Percentiles rank a stretch among this genome's conserved stretches.
These are phyloP conservation scores for Lucilia cuprina DNA, from an alignment of 1,140 invertebrate genomes.

Conservation along the genomic window DNA sequence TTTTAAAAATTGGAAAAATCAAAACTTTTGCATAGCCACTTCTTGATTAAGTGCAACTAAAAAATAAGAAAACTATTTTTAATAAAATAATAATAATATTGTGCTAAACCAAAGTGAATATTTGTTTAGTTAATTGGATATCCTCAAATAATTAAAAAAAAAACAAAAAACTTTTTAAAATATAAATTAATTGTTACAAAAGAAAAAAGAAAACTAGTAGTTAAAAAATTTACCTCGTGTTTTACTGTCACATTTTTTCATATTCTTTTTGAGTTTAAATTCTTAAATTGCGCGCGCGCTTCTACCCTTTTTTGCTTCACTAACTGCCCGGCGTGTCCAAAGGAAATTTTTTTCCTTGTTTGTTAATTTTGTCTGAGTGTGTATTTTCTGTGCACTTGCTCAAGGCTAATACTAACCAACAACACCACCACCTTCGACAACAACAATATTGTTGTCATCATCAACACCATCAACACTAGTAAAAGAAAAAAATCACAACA, in stretches of 20 bases:
- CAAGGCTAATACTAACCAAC: neutral
- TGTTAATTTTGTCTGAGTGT: neutral
- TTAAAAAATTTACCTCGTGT: constrained; percentile 42
- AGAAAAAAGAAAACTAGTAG: constrained; percentile 19
- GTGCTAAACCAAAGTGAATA: constrained; percentile 38
- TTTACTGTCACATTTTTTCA: constrained; percentile 41
- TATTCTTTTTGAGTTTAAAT: constrained; percentile 40
- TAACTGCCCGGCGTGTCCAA: neutral
- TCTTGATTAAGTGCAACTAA: constrained; percentile 52
- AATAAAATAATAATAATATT: constrained; percentile 42
- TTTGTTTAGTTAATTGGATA: neutral
- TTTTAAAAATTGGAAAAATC: constrained; percentile 58
- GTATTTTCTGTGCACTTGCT: neutral
- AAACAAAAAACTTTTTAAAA: neutral
- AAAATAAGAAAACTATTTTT: constrained; percentile 40
- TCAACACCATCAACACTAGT: neutral
- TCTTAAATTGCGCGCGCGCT: constrained; percentile 16
- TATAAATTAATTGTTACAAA: neutral
- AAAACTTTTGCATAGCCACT: constrained; percentile 59
- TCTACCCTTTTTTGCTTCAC: constrained; percentile 16
- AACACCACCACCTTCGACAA: neutral
- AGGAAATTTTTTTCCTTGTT: neutral
- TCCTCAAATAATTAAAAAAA: too few species aligned
- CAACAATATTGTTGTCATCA: neutral
- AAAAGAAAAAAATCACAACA: neutral